Percentiles rank a stretch among this genome's conserved stretches.
Evolutionary conservation across 2,888 invertebrate genomes (phyloP).

Genomic region (Baccha elongata): DNA sequence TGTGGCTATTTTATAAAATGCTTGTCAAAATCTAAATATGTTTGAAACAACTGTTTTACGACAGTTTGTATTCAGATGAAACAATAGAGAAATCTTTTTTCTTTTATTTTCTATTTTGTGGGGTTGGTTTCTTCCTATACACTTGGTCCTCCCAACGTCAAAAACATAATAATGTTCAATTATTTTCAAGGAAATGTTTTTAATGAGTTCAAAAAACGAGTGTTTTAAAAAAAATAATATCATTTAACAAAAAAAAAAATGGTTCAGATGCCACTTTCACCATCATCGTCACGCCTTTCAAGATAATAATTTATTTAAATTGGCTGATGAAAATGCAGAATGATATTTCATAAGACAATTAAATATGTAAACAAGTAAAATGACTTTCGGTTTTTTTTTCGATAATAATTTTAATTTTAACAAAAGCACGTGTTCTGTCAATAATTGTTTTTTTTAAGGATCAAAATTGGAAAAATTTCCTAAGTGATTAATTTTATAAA

Average conservation of each 20-base stretch:
- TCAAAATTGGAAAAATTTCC: background rate
- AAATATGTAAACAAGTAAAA: background rate
- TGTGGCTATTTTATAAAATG: no score
- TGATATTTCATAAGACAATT: constrained; percentile 47
- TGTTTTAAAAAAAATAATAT: background rate
- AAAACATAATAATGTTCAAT: no score
- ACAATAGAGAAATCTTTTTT: no score
- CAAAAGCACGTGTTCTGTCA: constrained; percentile 3
- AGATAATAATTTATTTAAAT: constrained; percentile 23
- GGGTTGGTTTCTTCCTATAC: no score
- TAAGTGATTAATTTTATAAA: background rate
- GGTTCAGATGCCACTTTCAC: constrained; percentile 4
- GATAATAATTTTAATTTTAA: background rate
- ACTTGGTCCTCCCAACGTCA: no score
- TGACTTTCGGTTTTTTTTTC: background rate
- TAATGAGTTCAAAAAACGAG: background rate
- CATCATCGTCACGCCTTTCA: constrained; percentile 32
- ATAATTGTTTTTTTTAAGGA: background rate
- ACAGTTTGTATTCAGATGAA: no score
- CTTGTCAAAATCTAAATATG: no score
- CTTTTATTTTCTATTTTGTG: no score
- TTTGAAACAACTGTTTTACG: no score
- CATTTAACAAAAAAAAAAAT: background rate
- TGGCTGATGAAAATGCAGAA: constrained; percentile 49
- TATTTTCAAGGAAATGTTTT: background rate